Conservation (phyloP, 1,140 invertebrate genomes). For the Meloidogyne hapla region DNA sequence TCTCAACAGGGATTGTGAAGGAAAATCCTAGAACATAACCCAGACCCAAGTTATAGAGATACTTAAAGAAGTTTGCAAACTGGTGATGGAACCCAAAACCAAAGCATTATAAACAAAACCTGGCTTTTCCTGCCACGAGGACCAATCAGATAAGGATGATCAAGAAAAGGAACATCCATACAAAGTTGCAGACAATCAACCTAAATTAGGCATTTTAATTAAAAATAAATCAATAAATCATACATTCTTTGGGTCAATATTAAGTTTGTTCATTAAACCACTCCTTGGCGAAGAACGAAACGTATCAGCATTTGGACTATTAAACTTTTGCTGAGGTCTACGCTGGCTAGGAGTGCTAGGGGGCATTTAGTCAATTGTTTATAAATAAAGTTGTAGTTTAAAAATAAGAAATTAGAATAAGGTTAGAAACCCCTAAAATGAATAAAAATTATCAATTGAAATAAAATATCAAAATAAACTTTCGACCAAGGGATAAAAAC, state of each 20-base stretch:
- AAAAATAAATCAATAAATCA: neutral
- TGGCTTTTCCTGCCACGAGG: conserved; percentile 35
- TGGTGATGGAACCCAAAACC: neutral
- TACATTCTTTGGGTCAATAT: conserved; percentile 2
- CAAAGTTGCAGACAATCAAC: conserved; percentile 34
- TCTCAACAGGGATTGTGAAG: no score
- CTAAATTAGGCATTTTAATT: conserved; percentile 8
- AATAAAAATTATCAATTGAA: neutral
- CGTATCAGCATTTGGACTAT: neutral
- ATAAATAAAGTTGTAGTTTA: neutral
- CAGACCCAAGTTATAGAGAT: no score
- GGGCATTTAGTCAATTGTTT: neutral
- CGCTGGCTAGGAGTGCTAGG: neutral
- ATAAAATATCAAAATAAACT: neutral
- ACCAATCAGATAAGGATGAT: conserved; percentile 41
- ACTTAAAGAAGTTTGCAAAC: neutral
- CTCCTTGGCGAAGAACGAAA: neutral
- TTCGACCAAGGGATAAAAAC: no score
- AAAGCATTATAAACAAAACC: neutral
- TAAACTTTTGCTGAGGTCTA: neutral
- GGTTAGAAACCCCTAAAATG: neutral
- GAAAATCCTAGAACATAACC: no score
- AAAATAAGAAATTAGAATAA: conserved; percentile 2
- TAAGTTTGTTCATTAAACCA: conserved; percentile 6
- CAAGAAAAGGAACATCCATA: conserved; percentile 34